Evolutionary conservation across 1,140 invertebrate genomes (phyloP).

Genomic region (Philotrypesis tridentata): DNA sequence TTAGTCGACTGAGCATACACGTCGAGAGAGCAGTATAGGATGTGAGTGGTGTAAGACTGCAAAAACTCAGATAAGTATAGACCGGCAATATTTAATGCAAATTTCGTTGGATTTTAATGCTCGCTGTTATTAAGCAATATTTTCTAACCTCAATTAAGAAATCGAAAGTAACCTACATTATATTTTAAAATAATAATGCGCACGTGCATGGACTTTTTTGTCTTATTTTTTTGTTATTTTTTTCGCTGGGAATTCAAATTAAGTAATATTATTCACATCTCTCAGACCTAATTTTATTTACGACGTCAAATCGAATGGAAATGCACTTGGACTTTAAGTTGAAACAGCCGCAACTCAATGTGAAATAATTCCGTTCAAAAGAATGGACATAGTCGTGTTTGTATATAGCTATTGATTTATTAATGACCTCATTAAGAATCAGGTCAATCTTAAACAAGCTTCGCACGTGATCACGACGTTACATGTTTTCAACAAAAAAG

Average conservation of each 20-base stretch:
- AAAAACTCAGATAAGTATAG: background rate
- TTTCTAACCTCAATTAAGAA: background rate
- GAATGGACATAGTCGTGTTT: too few species aligned
- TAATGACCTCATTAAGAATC: slow-evolving; percentile 17
- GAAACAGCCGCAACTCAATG: too few species aligned
- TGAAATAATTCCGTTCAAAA: background rate
- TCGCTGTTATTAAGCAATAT: background rate
- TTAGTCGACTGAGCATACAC: background rate
- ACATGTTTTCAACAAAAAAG: background rate
- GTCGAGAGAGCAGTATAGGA: background rate
- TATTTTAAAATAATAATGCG: too few species aligned
- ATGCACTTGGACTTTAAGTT: too few species aligned
- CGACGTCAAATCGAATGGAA: background rate
- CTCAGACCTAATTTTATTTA: background rate
- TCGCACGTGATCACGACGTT: background rate
- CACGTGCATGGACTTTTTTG: background rate
- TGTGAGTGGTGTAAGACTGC: background rate
- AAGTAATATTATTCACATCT: background rate
- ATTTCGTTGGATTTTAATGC: slow-evolving; percentile 1
- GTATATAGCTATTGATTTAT: slow-evolving; percentile 20
- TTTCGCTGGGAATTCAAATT: background rate
- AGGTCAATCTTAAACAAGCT: slow-evolving; percentile 5
- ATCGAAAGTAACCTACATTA: background rate
- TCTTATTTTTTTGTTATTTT: background rate
- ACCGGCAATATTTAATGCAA: background rate